phyloP scores from a whole-genome alignment of 2,888 invertebrate genomes.

The Tetrapedia diversipes region DNA sequence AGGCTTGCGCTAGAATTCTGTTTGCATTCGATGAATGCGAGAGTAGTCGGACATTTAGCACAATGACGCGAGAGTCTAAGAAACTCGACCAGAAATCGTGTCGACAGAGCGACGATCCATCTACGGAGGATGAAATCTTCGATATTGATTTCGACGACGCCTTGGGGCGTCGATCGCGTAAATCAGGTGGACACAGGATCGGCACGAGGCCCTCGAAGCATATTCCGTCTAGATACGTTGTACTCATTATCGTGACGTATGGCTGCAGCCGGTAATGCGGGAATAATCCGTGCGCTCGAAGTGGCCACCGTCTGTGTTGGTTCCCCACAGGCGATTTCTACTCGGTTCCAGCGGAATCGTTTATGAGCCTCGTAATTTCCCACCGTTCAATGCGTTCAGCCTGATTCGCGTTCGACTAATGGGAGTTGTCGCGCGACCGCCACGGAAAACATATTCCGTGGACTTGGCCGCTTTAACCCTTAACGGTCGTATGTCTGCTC shows the following conservation, averaged over 20 bases:
- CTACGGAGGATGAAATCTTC: constrained; percentile 67
- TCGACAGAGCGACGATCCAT: constrained; percentile 23
- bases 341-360: constrained; percentile 56
- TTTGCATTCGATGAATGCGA: not conserved
- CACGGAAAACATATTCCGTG: constrained; percentile 45
- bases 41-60: not conserved
- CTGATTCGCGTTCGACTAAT: constrained; percentile 57
- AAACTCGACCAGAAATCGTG: no score
- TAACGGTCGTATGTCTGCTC: no score
- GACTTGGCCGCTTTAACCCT: constrained; percentile 46
- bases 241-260: constrained; percentile 80
- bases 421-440: constrained; percentile 44
- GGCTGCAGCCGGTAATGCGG: constrained; percentile 66
- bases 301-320: constrained; percentile 25
- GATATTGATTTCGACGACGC: constrained; percentile 79
- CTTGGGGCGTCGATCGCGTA: constrained; percentile 71
- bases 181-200: constrained; percentile 70
- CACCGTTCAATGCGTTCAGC: constrained; percentile 45
- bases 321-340: constrained; percentile 60
- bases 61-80: no score
- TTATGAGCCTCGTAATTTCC: constrained; percentile 62
- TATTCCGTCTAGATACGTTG: constrained; percentile 66
- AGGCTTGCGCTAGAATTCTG: no score
- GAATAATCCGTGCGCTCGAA: constrained; percentile 32
- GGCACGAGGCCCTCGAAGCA: constrained; percentile 41